These are phyloP conservation scores for Leptopilina clavipes DNA, from an alignment of 1,140 invertebrate species.

Conservation along the genomic window DNA sequence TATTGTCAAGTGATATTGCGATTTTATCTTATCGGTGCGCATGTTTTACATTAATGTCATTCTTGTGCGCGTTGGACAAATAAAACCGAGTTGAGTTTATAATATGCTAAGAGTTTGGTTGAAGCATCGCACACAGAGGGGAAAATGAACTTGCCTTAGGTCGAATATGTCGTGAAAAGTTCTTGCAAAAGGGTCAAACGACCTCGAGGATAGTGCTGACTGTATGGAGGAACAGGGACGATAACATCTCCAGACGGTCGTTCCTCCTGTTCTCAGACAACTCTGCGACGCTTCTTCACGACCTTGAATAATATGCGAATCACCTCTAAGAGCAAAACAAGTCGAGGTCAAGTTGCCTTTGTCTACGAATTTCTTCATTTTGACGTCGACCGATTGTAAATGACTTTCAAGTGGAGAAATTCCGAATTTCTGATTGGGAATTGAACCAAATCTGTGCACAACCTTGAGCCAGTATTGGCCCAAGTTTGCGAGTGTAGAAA, in stretches of 20 bases:
- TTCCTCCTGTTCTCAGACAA: conserved; percentile 49
- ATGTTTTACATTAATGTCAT: conserved; percentile 2
- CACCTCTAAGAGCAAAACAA: conserved; percentile 39
- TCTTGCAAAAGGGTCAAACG: background rate
- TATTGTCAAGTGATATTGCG: background rate
- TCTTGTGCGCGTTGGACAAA: no score
- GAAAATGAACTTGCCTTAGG: no score
- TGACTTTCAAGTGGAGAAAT: no score
- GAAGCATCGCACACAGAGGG: no score
- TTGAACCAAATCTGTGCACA: no score
- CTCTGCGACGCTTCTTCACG: conserved; percentile 19
- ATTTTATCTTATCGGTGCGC: conserved; percentile 4
- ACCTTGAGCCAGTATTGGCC: no score
- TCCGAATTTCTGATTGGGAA: no score
- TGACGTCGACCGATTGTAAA: background rate
- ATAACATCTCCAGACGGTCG: conserved; percentile 66
- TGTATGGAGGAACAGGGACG: conserved; percentile 44
- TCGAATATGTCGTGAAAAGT: no score
- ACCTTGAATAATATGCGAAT: conserved; percentile 46
- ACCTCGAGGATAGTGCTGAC: conserved; percentile 6
- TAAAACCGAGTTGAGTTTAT: no score
- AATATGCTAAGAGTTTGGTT: no score
- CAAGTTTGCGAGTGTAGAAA: no score
- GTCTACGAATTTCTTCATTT: no score
- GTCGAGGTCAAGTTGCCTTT: conserved; percentile 48